These are phyloP conservation scores for Osmerus eperlanus DNA, from an alignment of 2,113 vertebrate species.

Conservation along the genomic window DNA sequence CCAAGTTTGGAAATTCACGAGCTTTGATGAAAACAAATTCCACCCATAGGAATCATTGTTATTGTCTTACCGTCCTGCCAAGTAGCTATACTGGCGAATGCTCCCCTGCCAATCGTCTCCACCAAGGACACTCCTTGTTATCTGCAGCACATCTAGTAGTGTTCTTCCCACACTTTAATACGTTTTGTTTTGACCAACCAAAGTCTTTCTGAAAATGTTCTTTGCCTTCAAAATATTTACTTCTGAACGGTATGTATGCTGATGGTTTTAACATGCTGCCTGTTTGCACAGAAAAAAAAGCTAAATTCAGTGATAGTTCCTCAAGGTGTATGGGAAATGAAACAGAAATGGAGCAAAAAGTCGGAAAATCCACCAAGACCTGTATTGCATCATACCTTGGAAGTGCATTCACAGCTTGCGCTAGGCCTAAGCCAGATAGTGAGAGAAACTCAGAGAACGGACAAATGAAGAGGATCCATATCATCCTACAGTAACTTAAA, in stretches of 20 bases:
- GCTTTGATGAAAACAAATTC: constrained; percentile 16
- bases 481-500: neutral
- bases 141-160: neutral
- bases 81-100: constrained; percentile 18
- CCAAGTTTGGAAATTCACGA: constrained; percentile 18
- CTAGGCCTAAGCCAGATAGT: constrained; percentile 14
- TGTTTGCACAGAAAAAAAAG: neutral
- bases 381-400: constrained; percentile 15
- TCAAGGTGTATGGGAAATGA: neutral
- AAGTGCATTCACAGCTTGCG: constrained; percentile 27
- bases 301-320: constrained; percentile 1
- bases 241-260: neutral
- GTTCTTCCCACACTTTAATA: neutral
- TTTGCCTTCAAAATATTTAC: too few species aligned
- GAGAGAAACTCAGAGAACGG: constrained; percentile 17
- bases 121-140: neutral
- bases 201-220: neutral
- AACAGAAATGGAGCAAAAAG: constrained; percentile 3
- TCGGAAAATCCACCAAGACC: constrained; percentile 1
- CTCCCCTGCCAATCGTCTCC: neutral
- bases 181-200: neutral
- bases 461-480: constrained; percentile 29
- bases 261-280: neutral
- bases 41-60: constrained; percentile 26
- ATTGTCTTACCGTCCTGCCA: constrained; percentile 24